Evolutionary conservation across 2,888 invertebrate species (phyloP).

Genomic region (Leptodirus hochenwartii): DNA sequence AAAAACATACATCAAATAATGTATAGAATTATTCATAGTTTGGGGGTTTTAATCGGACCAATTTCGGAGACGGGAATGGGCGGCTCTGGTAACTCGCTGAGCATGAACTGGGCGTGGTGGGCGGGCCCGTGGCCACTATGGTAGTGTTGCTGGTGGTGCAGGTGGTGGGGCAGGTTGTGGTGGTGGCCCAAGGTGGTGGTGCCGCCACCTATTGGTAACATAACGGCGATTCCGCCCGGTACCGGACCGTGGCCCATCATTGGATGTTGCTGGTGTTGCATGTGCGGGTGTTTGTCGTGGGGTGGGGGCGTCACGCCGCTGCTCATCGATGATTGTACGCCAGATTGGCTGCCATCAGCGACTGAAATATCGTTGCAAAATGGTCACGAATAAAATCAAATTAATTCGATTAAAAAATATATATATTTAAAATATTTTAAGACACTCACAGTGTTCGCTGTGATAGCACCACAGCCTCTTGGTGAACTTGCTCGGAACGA

Average conservation of each 20-base stretch:
- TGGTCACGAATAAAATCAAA: conserved; percentile 6
- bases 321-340: too few species aligned
- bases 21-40: too few species aligned
- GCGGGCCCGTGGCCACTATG: conserved; percentile 17
- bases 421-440: not conserved
- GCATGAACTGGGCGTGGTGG: conserved; percentile 34
- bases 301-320: conserved; percentile 27
- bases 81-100: conserved; percentile 79
- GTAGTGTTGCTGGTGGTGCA: conserved; percentile 22
- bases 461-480: conserved; percentile 66
- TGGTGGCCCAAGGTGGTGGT: not conserved
- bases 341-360: conserved; percentile 25
- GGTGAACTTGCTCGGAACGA: conserved; percentile 50
- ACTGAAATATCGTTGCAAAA: too few species aligned
- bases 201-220: not conserved
- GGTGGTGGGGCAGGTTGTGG: conserved; percentile 33
- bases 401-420: conserved; percentile 1
- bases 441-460: conserved; percentile 49
- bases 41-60: conserved; percentile 80
- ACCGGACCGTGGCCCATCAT: conserved; percentile 11
- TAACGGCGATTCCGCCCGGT: conserved; percentile 10
- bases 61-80: conserved; percentile 85
- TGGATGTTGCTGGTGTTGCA: conserved; percentile 17
- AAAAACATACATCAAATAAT: too few species aligned
- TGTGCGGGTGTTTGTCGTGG: conserved; percentile 23